phyloP scores from a whole-genome alignment of 2,888 invertebrate genomes.

The Empis livida region DNA sequence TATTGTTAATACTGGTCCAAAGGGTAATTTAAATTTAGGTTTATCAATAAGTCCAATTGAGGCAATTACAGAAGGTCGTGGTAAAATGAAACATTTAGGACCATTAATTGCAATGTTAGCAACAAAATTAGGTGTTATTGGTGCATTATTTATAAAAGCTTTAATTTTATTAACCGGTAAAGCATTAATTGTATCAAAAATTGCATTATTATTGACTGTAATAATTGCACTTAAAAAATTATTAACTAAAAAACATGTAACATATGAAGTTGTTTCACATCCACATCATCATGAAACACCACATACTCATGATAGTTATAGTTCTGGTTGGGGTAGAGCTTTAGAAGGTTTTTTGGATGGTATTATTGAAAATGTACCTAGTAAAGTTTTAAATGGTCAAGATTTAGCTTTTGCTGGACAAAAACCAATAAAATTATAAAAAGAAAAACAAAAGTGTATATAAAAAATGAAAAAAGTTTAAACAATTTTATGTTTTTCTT shows the following conservation, averaged over 20 bases:
- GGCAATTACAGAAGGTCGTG: slow-evolving; percentile 50
- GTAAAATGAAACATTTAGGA: slow-evolving; percentile 58
- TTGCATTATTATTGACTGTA: slow-evolving; percentile 64
- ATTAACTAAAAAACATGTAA: slow-evolving; percentile 55
- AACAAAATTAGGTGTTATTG: slow-evolving; percentile 68
- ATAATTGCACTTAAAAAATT: slow-evolving; percentile 74
- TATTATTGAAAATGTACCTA: slow-evolving; percentile 35
- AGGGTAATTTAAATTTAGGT: slow-evolving; percentile 46
- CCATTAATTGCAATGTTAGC: slow-evolving; percentile 61
- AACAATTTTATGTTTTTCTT: too few relatives aligned
- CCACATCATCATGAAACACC: slow-evolving; percentile 41
- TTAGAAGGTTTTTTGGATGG: slow-evolving; percentile 34
- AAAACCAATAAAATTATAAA: slow-evolving; percentile 22
- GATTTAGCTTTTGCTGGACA: slow-evolving; percentile 52
- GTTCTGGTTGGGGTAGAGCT: slow-evolving; percentile 48
- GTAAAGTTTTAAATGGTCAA: slow-evolving; percentile 38
- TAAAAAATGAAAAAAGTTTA: too few relatives aligned
- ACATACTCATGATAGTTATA: slow-evolving; percentile 36
- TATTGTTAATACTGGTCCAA: slow-evolving; percentile 55
- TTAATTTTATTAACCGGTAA: slow-evolving; percentile 71
- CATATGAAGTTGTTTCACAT: slow-evolving; percentile 63
- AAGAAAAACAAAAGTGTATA: too few relatives aligned
- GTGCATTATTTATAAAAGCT: slow-evolving; percentile 68
- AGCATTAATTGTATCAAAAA: slow-evolving; percentile 71
- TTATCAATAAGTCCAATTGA: slow-evolving; percentile 53